Evolutionary conservation across 2,797 vertebrate genomes (phyloP).

Genomic region (Tolypeutes matacus): DNA sequence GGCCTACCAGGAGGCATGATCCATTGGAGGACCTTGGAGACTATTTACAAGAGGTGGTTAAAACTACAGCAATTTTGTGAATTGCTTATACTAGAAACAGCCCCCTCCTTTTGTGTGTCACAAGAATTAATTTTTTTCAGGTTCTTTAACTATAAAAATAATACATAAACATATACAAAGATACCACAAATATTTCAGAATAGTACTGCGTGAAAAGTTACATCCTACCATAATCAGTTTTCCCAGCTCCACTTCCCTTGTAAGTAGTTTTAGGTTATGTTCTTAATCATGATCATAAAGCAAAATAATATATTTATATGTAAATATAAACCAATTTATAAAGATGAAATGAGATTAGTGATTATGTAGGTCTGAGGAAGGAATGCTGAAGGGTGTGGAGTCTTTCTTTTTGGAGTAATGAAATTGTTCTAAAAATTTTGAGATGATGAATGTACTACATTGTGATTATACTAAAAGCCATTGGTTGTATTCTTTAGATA

Average conservation of each 20-base stretch:
- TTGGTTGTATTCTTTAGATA: too few species aligned
- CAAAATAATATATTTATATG: neutral
- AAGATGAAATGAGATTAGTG: too few species aligned
- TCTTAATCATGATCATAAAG: slow-evolving; percentile 6
- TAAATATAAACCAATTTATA: too few species aligned
- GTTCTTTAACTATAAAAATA: neutral
- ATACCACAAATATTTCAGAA: neutral
- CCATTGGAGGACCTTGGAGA: neutral
- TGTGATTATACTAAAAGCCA: too few species aligned
- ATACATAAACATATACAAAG: neutral
- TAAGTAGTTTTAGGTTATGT: neutral
- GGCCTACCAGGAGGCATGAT: neutral
- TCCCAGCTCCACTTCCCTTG: neutral
- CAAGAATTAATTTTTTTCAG: neutral
- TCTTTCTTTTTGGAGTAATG: too few species aligned
- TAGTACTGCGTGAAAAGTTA: neutral
- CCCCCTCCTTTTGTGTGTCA: neutral
- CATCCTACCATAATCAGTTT: neutral
- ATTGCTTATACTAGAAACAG: neutral
- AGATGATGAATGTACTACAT: too few species aligned
- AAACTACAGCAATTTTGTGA: neutral
- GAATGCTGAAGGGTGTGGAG: too few species aligned
- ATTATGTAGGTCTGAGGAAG: too few species aligned
- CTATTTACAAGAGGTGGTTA: neutral
- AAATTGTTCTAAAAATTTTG: too few species aligned